Conservation (phyloP, 2,888 invertebrate species). For the Torymus tubicola region DNA sequence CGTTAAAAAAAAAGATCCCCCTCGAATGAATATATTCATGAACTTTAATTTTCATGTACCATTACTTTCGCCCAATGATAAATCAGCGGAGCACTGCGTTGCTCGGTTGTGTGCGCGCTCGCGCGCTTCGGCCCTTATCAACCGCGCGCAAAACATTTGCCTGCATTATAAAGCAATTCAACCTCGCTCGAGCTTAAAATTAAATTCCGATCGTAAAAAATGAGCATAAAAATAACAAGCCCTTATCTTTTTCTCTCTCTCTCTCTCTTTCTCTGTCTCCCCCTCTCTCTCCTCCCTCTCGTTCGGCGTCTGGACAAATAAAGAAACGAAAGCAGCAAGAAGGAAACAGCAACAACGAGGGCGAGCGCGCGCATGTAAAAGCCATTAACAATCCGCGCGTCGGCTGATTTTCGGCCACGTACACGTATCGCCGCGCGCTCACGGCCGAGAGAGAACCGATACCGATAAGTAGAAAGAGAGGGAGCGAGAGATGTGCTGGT, state of each 20-base stretch:
- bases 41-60: conserved; percentile 57
- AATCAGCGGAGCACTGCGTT: conserved; percentile 28
- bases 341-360: conserved; percentile 16
- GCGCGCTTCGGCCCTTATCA: conserved; percentile 51
- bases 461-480: conserved; percentile 66
- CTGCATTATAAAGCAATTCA: conserved; percentile 57
- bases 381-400: conserved; percentile 49
- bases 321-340: conserved; percentile 5
- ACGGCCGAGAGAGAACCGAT: conserved; percentile 59
- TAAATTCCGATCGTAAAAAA: conserved; percentile 59
- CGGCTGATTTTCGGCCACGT: conserved; percentile 36
- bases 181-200: conserved; percentile 52
- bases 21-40: conserved; percentile 57
- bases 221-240: conserved; percentile 54
- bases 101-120: background rate
- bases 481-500: conserved; percentile 53
- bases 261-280: conserved; percentile 35
- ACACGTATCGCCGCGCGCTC: background rate
- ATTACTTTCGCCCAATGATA: conserved; percentile 54
- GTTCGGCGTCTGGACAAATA: conserved; percentile 20
- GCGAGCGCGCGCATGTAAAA: conserved; percentile 43
- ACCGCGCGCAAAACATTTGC: conserved; percentile 46
- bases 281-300: conserved; percentile 33
- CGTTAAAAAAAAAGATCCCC: conserved; percentile 32
- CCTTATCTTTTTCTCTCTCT: conserved; percentile 47